Base-by-base conservation (phyloP, 2,797 vertebrate genomes). In the Macrochelys suwanniensis region DNA sequence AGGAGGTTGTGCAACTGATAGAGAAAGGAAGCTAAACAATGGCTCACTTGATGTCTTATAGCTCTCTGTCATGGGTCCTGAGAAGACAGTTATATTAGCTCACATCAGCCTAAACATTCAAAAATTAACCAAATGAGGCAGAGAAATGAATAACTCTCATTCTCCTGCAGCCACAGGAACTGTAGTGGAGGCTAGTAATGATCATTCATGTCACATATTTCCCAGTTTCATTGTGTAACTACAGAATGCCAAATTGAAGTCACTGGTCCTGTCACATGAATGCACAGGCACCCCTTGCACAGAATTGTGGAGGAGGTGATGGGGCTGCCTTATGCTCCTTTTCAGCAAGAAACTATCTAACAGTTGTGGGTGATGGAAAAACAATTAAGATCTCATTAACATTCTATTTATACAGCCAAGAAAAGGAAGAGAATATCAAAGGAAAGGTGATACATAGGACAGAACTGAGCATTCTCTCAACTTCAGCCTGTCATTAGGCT, bases 381-480 rank as follows among this genome's bases (percentile, higher is more conserved):
- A 97, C 94, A 97, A 96, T 96, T 96, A 97, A 94, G 89, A 89
- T 91, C 89, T 96, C 94, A 93, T 97, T 96, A 96, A 97, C 96
- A 97, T 97, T 96, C 96, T 93, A 11, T 7, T 1, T 76, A 85
- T 88, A 93, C 77, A 95, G 94, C 93, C 95, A 97, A 95, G 94
- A 93, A 94, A 95, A 95, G 88, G 95, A 96, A 94, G 94, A 93
- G 96, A 96, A 95, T 96, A 93, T 96, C 92, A 94, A 82, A 95
- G 74, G 94, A 97, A 96, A 96, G 95, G 96, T 94, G 96, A 96
- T 96, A 94, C 0, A 5, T 92, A 96, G 96, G 95, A 94, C 88
- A 97, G 86, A 61, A 94, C 0, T 19, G 90, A 96, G 85, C 90
- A 96, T 87, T 97, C 71, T 83, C 91, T 95, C 54, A 95, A 95